Conservation (phyloP, 2,797 vertebrate species). For the Cheirogaleus major region DNA sequence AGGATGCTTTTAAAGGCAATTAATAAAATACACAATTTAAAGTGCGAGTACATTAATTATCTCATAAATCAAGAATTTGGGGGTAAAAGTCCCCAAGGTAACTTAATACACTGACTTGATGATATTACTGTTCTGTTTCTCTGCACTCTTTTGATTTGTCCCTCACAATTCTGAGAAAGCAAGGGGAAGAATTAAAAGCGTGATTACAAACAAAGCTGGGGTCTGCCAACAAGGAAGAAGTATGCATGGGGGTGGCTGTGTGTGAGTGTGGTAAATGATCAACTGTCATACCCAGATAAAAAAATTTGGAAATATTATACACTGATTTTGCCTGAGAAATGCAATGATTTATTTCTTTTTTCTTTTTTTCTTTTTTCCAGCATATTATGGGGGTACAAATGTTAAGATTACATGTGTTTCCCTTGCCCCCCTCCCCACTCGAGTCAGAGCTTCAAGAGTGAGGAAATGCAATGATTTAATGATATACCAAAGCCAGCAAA, state of each 20-base stretch:
- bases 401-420: too few relatives aligned
- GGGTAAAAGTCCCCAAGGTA: neutral
- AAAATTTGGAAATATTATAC: neutral
- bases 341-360: neutral
- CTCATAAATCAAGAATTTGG: neutral
- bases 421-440: too few relatives aligned
- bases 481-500: neutral
- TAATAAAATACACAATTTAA: neutral
- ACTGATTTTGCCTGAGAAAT: constrained; percentile 4
- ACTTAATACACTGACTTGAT: neutral
- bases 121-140: neutral
- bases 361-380: too few relatives aligned
- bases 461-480: neutral
- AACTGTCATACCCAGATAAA: neutral
- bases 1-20: neutral
- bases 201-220: neutral
- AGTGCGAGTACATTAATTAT: neutral
- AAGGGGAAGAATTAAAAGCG: neutral
- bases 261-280: neutral
- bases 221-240: neutral
- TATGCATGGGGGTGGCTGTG: neutral
- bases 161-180: neutral
- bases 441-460: too few relatives aligned
- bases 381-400: too few relatives aligned
- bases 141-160: neutral